Evolutionary conservation across 2,888 invertebrate species (phyloP).

Genomic region (Protodeltote pygarga): DNA sequence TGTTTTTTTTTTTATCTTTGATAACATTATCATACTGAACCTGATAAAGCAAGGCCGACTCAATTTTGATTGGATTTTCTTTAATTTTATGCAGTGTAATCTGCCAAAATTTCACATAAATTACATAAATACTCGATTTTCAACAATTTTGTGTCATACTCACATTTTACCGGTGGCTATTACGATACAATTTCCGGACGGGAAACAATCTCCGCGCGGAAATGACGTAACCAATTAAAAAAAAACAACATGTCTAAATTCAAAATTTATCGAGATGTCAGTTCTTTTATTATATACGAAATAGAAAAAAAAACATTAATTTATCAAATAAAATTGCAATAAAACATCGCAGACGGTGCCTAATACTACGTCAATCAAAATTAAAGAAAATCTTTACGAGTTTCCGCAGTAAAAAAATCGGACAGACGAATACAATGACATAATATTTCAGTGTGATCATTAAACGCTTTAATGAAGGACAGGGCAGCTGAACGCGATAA

Average conservation of each 20-base stretch:
- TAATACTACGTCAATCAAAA: conserved; percentile 35
- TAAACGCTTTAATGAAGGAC: conserved; percentile 32
- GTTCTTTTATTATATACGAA: conserved; percentile 11
- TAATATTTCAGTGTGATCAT: conserved; percentile 46
- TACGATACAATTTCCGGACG: conserved; percentile 11
- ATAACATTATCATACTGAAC: no score
- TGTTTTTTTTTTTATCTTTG: no score
- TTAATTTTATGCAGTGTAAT: background rate
- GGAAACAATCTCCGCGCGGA: conserved; percentile 30
- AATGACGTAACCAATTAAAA: conserved; percentile 36
- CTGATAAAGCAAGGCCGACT: no score
- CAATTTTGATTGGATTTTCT: no score
- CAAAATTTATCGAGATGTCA: conserved; percentile 28
- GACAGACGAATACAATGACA: conserved; percentile 36
- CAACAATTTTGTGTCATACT: conserved; percentile 5
- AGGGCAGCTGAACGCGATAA: conserved; percentile 68
- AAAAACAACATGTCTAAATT: conserved; percentile 24
- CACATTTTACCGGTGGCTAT: conserved; percentile 9
- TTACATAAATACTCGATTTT: conserved; percentile 9
- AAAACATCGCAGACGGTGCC: conserved; percentile 13
- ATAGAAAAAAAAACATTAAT: conserved; percentile 3
- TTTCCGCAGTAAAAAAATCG: conserved; percentile 13
- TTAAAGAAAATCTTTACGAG: conserved; percentile 18
- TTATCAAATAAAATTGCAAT: conserved; percentile 20
- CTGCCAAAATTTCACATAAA: conserved; percentile 7